Conservation (phyloP, 2,797 vertebrate genomes). For the Eulemur albifrons region DNA sequence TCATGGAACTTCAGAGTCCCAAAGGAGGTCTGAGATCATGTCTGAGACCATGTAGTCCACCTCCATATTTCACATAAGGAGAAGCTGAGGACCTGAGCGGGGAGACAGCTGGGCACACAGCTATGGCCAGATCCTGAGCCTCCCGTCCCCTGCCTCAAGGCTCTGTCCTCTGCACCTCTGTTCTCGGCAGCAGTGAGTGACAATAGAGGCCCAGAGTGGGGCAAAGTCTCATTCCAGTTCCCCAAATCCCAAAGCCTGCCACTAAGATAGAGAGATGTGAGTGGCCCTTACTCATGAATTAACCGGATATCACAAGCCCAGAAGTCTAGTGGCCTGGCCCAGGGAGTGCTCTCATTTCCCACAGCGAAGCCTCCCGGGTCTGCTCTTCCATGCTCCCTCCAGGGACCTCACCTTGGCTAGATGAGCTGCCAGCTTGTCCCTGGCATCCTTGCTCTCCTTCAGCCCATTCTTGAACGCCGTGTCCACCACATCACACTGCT, state of each 20-base stretch:
- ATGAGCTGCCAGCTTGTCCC: conserved; percentile 89
- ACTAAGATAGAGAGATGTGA: background rate
- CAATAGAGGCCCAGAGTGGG: background rate
- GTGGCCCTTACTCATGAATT: background rate
- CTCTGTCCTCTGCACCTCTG: background rate
- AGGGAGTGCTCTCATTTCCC: background rate
- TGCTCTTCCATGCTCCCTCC: no score
- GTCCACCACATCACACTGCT: conserved; percentile 85
- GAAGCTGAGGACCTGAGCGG: background rate
- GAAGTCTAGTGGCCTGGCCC: background rate
- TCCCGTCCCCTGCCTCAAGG: background rate
- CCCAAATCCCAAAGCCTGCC: background rate
- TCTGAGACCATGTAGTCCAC: no score
- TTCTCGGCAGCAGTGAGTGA: background rate
- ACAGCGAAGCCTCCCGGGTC: accelerated
- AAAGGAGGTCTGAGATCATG: background rate
- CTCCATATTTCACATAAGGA: background rate
- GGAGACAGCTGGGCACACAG: background rate
- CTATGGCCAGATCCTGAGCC: background rate
- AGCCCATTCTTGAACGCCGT: conserved; percentile 85
- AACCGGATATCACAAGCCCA: background rate
- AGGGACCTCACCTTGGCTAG: conserved; percentile 86
- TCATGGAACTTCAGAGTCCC: background rate
- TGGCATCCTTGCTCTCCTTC: conserved; percentile 88
- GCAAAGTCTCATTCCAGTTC: background rate